Conservation (phyloP, 2,797 vertebrate genomes). For the Peromyscus aztecus region DNA sequence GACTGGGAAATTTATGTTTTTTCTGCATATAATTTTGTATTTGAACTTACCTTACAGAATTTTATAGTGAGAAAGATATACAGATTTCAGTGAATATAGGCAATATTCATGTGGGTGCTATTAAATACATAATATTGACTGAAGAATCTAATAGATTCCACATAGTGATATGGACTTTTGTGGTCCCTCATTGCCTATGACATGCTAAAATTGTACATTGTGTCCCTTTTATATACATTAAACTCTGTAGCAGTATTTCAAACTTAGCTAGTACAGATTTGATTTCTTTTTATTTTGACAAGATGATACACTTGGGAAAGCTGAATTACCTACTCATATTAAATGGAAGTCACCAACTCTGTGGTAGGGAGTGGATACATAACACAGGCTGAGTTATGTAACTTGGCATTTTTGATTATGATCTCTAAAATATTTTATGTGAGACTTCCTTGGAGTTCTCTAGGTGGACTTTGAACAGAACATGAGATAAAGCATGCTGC, state of each 20-base stretch:
- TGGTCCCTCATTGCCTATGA: background rate
- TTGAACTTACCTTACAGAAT: background rate
- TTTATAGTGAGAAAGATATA: background rate
- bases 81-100: background rate
- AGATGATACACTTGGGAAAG: background rate
- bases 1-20: background rate
- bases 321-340: conserved; percentile 15
- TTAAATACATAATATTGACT: background rate
- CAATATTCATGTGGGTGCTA: background rate
- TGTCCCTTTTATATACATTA: background rate
- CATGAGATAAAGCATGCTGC: background rate
- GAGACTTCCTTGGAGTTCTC: conserved; percentile 38
- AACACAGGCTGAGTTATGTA: conserved; percentile 12
- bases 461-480: background rate
- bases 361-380: background rate
- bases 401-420: conserved; percentile 60
- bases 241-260: background rate
- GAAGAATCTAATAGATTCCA: background rate
- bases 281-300: conserved; percentile 62
- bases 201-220: conserved; percentile 4
- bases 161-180: background rate
- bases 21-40: background rate
- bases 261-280: background rate
- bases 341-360: conserved; percentile 31
- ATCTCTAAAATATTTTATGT: conserved; percentile 29